phyloP scores from a whole-genome alignment of 2,888 invertebrate genomes.

The Stenurella melanura region DNA sequence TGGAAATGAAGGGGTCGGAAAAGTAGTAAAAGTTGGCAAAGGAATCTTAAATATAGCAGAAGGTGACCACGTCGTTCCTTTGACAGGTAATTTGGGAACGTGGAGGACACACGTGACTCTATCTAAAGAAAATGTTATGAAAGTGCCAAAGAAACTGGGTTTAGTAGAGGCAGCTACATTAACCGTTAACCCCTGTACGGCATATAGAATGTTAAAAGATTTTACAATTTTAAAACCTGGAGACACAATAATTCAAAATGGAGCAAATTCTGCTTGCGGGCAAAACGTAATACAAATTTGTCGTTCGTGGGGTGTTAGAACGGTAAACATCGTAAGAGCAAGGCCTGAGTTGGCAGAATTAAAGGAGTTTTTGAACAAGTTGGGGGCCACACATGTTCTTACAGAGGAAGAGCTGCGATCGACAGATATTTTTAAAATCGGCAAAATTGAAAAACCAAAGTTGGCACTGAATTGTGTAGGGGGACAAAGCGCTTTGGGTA shows the following conservation, averaged over 20 bases:
- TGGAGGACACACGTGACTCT: constrained; percentile 85
- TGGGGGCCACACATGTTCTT: constrained; percentile 90
- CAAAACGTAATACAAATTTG: constrained; percentile 95
- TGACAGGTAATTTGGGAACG: constrained; percentile 86
- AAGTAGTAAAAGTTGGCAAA: constrained; percentile 83
- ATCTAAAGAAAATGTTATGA: constrained; percentile 75
- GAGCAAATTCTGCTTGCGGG: constrained; percentile 96
- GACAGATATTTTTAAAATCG: constrained; percentile 78
- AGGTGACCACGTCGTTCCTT: constrained; percentile 91
- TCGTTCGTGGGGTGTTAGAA: constrained; percentile 83
- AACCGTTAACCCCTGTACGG: constrained; percentile 96
- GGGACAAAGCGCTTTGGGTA: constrained; percentile 89
- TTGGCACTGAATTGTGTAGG: constrained; percentile 96
- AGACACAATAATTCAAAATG: constrained; percentile 96
- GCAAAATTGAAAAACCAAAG: constrained; percentile 79
- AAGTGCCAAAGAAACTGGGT: constrained; percentile 83
- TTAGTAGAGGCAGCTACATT: constrained; percentile 90
- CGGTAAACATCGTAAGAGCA: constrained; percentile 90
- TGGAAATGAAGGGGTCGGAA: constrained; percentile 96
- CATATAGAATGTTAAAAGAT: constrained; percentile 96
- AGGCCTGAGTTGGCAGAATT: constrained; percentile 82
- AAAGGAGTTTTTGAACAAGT: constrained; percentile 78
- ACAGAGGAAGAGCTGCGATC: constrained; percentile 87
- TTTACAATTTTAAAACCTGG: constrained; percentile 80
- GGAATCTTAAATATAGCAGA: constrained; percentile 75